These are phyloP conservation scores for Volucella inanis DNA, from an alignment of 2,888 invertebrate genomes.

Conservation along the genomic window DNA sequence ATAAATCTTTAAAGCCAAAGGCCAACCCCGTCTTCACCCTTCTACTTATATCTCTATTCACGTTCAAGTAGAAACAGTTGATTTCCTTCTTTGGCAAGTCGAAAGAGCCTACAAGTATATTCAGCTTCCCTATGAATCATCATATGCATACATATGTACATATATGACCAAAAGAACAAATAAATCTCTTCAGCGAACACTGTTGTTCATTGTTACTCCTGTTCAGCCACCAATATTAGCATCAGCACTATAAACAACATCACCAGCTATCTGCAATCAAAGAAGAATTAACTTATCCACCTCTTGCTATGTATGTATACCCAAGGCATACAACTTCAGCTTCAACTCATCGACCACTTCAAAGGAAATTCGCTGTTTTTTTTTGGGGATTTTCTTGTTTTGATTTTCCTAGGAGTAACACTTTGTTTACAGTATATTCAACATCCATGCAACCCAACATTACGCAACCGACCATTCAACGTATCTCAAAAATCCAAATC, in stretches of 20 bases:
- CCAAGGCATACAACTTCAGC: not conserved
- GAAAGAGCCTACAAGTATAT: constrained; percentile 9
- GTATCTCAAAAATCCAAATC: not conserved
- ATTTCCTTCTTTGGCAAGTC: constrained; percentile 44
- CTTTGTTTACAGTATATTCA: constrained; percentile 65
- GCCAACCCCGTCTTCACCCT: constrained; percentile 30
- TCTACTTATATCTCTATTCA: not conserved
- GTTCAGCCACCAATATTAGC: constrained; percentile 14
- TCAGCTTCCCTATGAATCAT: too few relatives aligned
- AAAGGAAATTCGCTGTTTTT: constrained; percentile 55
- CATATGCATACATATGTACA: not conserved
- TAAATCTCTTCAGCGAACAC: constrained; percentile 34
- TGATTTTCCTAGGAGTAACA: not conserved
- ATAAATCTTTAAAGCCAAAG: constrained; percentile 39
- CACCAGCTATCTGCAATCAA: not conserved
- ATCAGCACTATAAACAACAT: constrained; percentile 1
- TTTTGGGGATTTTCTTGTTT: constrained; percentile 23
- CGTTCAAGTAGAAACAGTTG: constrained; percentile 48
- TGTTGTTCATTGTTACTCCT: not conserved
- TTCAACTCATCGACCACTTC: constrained; percentile 42
- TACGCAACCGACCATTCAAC: constrained; percentile 31
- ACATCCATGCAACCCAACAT: constrained; percentile 44
- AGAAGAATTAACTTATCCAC: constrained; percentile 37
- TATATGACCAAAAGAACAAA: constrained; percentile 50
- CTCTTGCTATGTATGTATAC: constrained; percentile 1